Base-by-base conservation (phyloP, 92 coral and sea anemone species). In the Palythoa heliodiscus region DNA sequence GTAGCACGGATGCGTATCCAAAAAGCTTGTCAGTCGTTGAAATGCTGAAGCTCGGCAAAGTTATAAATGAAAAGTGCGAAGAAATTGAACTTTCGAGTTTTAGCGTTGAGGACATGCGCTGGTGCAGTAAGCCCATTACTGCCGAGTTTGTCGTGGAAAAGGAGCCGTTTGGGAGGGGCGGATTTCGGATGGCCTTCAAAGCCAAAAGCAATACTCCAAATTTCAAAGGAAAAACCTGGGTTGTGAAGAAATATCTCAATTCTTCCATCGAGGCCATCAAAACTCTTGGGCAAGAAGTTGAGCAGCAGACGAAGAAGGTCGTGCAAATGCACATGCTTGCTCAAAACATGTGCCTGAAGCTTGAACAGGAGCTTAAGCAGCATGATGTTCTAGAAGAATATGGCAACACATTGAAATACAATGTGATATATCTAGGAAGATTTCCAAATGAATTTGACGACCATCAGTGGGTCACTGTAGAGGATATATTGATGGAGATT, bases 271-370 rank as follows among this genome's bases (percentile, higher is more conserved):
- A 70, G 12, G 52, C 14, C 39, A 83, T 82, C 68, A 70, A 82
- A 20, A 10, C 17, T 1, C 63, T 82, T 0, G 47, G 47, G 13
- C 86, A 82, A 82, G 86, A 82, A 20, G 86, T 82, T 23, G 77
- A 82, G 77, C 86, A 69, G 86, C 86, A 82, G 37, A 69, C 77
- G 8, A 69, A 40, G 20, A 67, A 82, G 69, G 77, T 48, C 20
- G 77, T 82, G 86, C 72, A 79, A 61, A 79, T 79, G 84, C 84
- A 79, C 84, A 79, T 60, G 84, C 73, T 79, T 29, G 84, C 84
- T n/a, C 72, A 61, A 40, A 81, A 81, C 35, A 75, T 75, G 40
- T 75, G 63, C 79, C 79, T 75, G 4, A 75, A 75, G 79, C 77
- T 83, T 24, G 80, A 74, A 24, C 78, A 71, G 20, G 86, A 82